Evolutionary conservation across 1,140 invertebrate genomes (phyloP), one percentile per base, ranked within the genome.

Genomic region (Ephestia elutella): DNA sequence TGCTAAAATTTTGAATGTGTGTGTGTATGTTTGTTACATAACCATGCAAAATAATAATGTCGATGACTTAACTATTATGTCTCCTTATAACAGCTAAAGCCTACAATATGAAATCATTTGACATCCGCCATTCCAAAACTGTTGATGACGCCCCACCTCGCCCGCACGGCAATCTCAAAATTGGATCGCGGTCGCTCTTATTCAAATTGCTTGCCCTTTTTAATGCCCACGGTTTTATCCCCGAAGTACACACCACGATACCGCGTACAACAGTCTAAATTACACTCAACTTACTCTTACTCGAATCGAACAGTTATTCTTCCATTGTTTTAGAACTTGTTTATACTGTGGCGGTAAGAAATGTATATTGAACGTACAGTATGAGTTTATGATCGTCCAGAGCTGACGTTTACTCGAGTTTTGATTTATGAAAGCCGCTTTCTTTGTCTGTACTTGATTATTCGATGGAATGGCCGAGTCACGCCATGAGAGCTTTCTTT

Each of bases 351-450:
- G 5, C 3, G 0, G 10, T 53, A 25, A 7, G 18, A 21, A 21
- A 11, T 13, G 20, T 50, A 20, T 2, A n/a, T n/a, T 25, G 50
- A 25, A 25, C 15, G 50, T n/a, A 25, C 35, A 50, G 32, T 38
- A 18, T 15, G 53, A 57, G 54, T 70, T 72, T 73, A 70, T 65
- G 70, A 68, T 62, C 60, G 60, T 60, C 60, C 63, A 70, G 65
- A 66, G 67, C 15, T 73, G 70, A 70, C 68, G 61, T 73, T 73
- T 73, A 73, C 67, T 63, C 55, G n/a, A 60, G 63, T 73, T 70
- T 70, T 73, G 70, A 73, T 70, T 73, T 73, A 73, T 70, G 68
- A 48, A 58, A 56, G 54, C 56, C 59, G 21, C 21, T 25, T 49
- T 57, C 57, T 59, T 65, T 66, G 63, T 65, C 60, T 65, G 63